Base-by-base conservation (phyloP, 2,113 vertebrate genomes). In the Rhagologus leucostigma region DNA sequence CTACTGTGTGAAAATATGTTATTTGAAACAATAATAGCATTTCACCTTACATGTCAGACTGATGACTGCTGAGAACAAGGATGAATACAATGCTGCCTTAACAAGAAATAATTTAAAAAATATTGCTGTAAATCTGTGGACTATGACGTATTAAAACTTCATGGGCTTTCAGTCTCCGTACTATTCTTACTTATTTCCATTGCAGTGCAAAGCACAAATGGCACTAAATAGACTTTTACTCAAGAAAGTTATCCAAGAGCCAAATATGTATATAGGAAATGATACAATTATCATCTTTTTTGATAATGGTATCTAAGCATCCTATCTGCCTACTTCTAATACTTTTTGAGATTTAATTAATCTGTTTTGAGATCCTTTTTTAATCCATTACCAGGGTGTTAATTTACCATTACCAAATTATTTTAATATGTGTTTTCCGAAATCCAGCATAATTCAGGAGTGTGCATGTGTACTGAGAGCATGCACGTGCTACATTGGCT, bases 401-500 rank as follows among this genome's bases (percentile, higher is more conserved):
- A 62, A 84, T 80, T 67, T 84, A 52, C 7, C 37, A 21, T 89
- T 71, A 52, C 6, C 16, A 65, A n/a, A 6, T 49, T 35, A 62
- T 30, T 75, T 85, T 68, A 90, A 67, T 59, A 41, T 27, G 11
- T 71, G 64, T 85, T 93, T 97, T 96, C 39, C 75, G 65, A 70
- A 90, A 88, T 81, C 44, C 26, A 16, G 6, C 15, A 37, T 83
- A 86, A 63, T 82, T 56, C 73, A 81, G 74, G 49, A 41, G 9
- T 59, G 41, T 8, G 2, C 9, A 5, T n/a, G 8, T 49, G 6
- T 64, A 92, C 26, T 87, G 85, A 77, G 29, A 70, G 13, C 84
- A 22, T 89, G 64, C 16, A 49, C 33, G 27, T 93, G 50, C 82
- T 80, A 52, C 56, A 89, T 71, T 87, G 62, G 50, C 44, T 92